These are phyloP conservation scores for Meteorus cinctellus DNA, from an alignment of 2,888 invertebrate species.

Conservation along the genomic window DNA sequence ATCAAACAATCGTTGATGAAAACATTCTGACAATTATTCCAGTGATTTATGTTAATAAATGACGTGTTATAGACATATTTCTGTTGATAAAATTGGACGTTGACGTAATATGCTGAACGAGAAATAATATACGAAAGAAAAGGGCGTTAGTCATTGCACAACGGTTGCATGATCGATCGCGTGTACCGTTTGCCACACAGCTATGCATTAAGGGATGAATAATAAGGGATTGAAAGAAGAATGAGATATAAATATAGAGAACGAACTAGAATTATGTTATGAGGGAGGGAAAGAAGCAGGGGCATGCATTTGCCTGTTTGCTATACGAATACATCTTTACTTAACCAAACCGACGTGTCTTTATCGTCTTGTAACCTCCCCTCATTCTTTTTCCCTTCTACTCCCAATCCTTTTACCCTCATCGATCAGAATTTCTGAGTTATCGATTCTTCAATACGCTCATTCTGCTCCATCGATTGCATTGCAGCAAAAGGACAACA, in stretches of 20 bases:
- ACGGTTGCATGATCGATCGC: slow-evolving; percentile 27
- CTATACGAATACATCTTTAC: background rate
- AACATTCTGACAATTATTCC: background rate
- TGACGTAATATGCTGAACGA: background rate
- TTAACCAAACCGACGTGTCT: slow-evolving; percentile 5
- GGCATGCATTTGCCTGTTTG: slow-evolving; percentile 3
- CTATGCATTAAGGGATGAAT: slow-evolving; percentile 26
- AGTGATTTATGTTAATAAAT: background rate
- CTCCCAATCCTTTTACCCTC: background rate
- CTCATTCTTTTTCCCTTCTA: background rate
- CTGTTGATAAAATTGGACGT: slow-evolving; percentile 15
- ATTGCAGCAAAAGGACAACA: background rate
- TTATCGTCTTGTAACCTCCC: background rate
- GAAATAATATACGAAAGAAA: slow-evolving; percentile 22
- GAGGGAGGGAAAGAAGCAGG: background rate
- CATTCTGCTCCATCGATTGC: background rate
- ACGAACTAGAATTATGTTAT: background rate
- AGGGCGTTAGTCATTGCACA: slow-evolving; percentile 29
- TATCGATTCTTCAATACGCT: background rate
- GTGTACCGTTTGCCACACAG: slow-evolving; percentile 23
- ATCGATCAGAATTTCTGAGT: slow-evolving; percentile 2
- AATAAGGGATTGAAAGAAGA: slow-evolving; percentile 19
- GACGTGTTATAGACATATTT: background rate
- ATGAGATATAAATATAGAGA: background rate
- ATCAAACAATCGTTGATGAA: background rate